Conservation (phyloP, 2,888 invertebrate genomes). For the Tinea semifulvella region DNA sequence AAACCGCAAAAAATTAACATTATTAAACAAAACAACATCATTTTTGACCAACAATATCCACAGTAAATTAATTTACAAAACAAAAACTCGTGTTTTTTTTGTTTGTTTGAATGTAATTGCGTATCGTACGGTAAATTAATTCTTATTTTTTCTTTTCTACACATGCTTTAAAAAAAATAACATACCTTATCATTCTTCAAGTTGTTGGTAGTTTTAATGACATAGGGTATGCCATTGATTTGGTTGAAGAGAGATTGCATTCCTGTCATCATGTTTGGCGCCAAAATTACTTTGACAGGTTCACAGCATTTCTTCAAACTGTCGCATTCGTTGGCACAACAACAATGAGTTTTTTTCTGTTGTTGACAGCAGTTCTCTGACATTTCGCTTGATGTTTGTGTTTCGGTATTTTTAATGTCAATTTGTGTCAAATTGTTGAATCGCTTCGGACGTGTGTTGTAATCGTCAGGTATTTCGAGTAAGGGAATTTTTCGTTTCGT, state of each 20-base stretch:
- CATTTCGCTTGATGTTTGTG: conserved; percentile 1
- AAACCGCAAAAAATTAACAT: too few species aligned
- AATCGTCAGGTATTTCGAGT: conserved; percentile 40
- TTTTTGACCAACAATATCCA: too few species aligned
- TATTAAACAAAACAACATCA: too few species aligned
- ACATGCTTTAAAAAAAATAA: too few species aligned
- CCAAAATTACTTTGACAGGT: conserved; percentile 48
- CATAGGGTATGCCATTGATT: conserved; percentile 34
- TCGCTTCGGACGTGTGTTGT: conserved; percentile 41
- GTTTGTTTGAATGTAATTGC: too few species aligned
- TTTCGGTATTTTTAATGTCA: conserved; percentile 26
- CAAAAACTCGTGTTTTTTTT: too few species aligned
- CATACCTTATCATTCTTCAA: conserved; percentile 43
- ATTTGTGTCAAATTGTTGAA: conserved; percentile 20
- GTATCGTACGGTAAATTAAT: too few species aligned
- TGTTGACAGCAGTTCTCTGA: conserved; percentile 1
- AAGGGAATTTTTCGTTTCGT: conserved; percentile 44
- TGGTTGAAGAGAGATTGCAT: conserved; percentile 34
- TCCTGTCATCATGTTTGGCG: conserved; percentile 39
- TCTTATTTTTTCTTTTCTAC: too few species aligned
- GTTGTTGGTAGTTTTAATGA: conserved; percentile 35
- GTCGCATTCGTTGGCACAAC: not conserved
- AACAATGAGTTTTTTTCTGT: not conserved
- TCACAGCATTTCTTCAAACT: not conserved
- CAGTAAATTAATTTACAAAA: too few species aligned